Percentiles rank a stretch among this genome's conserved stretches.
These are phyloP conservation scores for Eupithecia dodoneata DNA, from an alignment of 2,888 invertebrate genomes.

Conservation along the genomic window DNA sequence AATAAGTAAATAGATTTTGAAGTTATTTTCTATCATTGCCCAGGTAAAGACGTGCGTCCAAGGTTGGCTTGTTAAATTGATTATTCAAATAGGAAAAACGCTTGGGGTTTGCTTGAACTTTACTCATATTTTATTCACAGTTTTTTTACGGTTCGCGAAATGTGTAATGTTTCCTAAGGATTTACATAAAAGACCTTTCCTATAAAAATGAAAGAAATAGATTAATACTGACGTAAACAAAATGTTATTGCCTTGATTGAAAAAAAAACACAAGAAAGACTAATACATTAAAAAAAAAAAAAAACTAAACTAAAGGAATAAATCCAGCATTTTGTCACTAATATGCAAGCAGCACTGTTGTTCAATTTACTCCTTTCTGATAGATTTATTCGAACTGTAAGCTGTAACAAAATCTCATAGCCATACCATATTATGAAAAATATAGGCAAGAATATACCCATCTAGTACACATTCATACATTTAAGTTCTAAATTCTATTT, in stretches of 20 bases:
- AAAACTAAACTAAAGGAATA: too few relatives aligned
- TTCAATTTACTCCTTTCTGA: background rate
- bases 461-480: background rate
- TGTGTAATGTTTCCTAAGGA: slow-evolving; percentile 71
- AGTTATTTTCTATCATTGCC: background rate
- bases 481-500: slow-evolving; percentile 25
- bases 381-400: background rate
- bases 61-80: slow-evolving; percentile 83
- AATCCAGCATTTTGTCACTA: too few relatives aligned
- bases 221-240: too few relatives aligned
- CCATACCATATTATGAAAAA: background rate
- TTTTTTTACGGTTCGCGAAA: slow-evolving; percentile 74
- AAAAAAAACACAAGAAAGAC: too few relatives aligned
- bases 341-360: too few relatives aligned
- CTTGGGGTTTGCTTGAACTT: slow-evolving; percentile 80
- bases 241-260: too few relatives aligned
- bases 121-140: slow-evolving; percentile 82
- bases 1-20: background rate
- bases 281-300: too few relatives aligned
- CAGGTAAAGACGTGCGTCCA: slow-evolving; percentile 72
- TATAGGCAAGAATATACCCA: background rate
- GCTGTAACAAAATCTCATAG: background rate
- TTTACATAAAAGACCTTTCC: slow-evolving; percentile 45
- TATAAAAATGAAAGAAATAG: background rate
- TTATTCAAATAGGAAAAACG: slow-evolving; percentile 84